Base-by-base conservation (phyloP, 1,140 invertebrate species). In the Ostrea edulis region DNA sequence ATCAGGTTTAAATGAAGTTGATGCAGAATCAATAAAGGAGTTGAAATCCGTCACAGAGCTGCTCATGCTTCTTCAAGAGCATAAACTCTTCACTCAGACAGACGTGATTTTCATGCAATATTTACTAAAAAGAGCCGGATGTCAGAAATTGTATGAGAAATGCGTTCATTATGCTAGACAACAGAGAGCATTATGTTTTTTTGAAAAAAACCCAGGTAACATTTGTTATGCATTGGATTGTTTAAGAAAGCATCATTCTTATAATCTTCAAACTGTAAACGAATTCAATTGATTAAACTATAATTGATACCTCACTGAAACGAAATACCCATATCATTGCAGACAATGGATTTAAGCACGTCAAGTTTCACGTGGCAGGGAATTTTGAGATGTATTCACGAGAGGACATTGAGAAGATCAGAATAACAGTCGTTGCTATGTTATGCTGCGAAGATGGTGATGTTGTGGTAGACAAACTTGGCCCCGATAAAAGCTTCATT, bases 61-160 rank as follows among this genome's bases (percentile, higher is more conserved):
- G 20, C 9, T 68, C n/a, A 8, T n/a, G 4, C 8, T 68, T 0
- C 9, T 68, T 8, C 4, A 68, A 9, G 20, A n/a, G 65, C 4
- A 68, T 4, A 25, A 22, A 3, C 65, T 68, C 2, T 68, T 68
- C 22, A 68, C 17, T 8, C 14, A 1, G 20, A 22, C 17, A 68
- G 65, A 68, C n/a, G 65, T 68, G 22, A 68, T 68, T 68, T 68
- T n/a, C 65, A 22, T 68, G 14, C 65, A 68, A 25, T 68, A 22
- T 22, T 68, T 68, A n/a, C 8, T 68, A 25, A 68, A 25, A 22
- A n/a, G 5, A 22, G 20, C 65, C 20, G 22, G 22, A 22, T 68
- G 65, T 8, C 8, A 22, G 2, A n/a, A 68, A 68, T 8, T 68
- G 4, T 22, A 68, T 8, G n/a, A 68, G 8, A 68, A 68, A 68